A percentile compares a stretch with the other conserved stretches of the same genome.
These are phyloP conservation scores for Lanistes nyassanus DNA, from an alignment of 1,140 invertebrate species.

Conservation along the genomic window DNA sequence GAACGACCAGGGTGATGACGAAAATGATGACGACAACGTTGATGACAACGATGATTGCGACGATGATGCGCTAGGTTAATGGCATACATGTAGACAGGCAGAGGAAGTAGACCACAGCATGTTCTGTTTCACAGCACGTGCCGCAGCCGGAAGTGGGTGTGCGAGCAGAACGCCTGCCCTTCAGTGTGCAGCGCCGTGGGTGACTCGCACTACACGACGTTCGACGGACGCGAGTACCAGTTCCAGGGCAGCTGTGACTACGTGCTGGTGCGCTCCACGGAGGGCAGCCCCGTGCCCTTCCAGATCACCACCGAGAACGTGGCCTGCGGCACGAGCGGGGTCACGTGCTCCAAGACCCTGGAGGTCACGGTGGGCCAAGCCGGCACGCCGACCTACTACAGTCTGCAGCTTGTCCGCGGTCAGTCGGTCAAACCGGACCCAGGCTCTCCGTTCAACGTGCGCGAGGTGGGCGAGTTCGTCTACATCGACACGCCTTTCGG, in stretches of 20 bases:
- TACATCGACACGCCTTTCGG: conserved; percentile 83
- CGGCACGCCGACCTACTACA: conserved; percentile 44
- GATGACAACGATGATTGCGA: too few species aligned
- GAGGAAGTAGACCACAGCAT: too few species aligned
- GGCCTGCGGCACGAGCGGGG: conserved; percentile 85
- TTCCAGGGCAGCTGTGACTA: conserved; percentile 91
- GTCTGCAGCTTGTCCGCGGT: conserved; percentile 49
- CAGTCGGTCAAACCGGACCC: conserved; percentile 51
- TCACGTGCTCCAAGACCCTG: conserved; percentile 87
- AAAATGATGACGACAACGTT: too few species aligned
- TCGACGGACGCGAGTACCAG: conserved; percentile 83
- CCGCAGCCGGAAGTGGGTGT: conserved; percentile 53
- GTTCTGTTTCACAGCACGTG: conserved; percentile 46
- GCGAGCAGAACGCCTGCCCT: conserved; percentile 63
- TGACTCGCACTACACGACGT: conserved; percentile 81
- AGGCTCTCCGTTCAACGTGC: conserved; percentile 67
- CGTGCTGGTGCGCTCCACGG: conserved; percentile 75
- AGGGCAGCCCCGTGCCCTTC: conserved; percentile 28
- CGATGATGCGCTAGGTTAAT: too few species aligned
- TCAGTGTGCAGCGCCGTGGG: conserved; percentile 74
- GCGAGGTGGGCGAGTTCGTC: conserved; percentile 78
- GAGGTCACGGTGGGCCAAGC: conserved; percentile 70
- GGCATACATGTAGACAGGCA: too few species aligned
- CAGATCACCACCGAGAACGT: conserved; percentile 74
- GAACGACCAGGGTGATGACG: too few species aligned